phyloP scores from a whole-genome alignment of 2,888 invertebrate genomes.

The Deladenus siricidicola region DNA sequence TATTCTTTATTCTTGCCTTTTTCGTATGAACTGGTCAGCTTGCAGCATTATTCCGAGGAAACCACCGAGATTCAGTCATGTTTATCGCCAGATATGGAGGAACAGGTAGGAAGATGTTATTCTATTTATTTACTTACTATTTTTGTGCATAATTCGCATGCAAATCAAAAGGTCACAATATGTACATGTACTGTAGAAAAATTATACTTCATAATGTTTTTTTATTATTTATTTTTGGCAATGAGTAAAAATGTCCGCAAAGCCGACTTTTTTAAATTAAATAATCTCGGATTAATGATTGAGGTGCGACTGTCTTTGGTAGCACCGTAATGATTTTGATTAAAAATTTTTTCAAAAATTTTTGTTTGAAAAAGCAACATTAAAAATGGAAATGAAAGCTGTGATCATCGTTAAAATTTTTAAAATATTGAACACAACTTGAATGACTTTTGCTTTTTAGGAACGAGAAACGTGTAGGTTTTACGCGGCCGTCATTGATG shows the following conservation, averaged over 20 bases:
- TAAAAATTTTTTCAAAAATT: conserved; percentile 2
- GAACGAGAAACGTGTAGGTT: conserved; percentile 30
- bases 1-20: too few relatives aligned
- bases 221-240: background rate
- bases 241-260: background rate
- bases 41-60: conserved; percentile 14
- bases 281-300: too few relatives aligned
- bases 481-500: conserved; percentile 52
- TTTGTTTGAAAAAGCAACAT: background rate
- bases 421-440: conserved; percentile 2
- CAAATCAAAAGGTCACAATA: background rate
- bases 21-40: too few relatives aligned
- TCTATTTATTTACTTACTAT: background rate
- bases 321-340: too few relatives aligned
- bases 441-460: conserved; percentile 18
- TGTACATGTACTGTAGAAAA: background rate
- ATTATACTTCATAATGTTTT: background rate
- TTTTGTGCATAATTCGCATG: background rate
- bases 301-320: too few relatives aligned
- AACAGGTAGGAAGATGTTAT: conserved; percentile 13
- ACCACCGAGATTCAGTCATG: conserved; percentile 17
- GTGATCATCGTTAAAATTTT: conserved; percentile 5
- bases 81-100: conserved; percentile 24
- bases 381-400: conserved; percentile 1
- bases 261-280: too few relatives aligned